Conservation (phyloP, 2,113 vertebrate species). For the Oreochromis aureus region DNA sequence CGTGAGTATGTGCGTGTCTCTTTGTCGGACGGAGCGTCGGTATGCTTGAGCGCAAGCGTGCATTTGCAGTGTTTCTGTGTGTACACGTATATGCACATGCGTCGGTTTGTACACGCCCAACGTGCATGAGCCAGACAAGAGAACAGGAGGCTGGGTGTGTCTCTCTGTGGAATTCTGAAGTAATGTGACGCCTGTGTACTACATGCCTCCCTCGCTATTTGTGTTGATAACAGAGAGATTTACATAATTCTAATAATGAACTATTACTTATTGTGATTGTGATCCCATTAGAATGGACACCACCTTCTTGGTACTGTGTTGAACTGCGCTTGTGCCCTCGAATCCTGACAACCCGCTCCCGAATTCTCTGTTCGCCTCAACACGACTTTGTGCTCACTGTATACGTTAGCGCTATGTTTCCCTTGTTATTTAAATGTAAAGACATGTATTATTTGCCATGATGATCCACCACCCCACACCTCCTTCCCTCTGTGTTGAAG, state of each 20-base stretch:
- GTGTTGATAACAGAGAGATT: constrained; percentile 64
- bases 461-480: not conserved
- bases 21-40: not conserved
- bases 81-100: constrained; percentile 44
- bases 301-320: constrained; percentile 60
- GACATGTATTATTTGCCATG: constrained; percentile 26
- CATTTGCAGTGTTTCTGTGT: constrained; percentile 26
- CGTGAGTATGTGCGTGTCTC: not conserved
- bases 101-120: constrained; percentile 23
- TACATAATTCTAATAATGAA: constrained; percentile 56
- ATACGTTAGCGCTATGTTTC: constrained; percentile 41
- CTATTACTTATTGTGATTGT: constrained; percentile 68
- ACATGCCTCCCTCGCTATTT: constrained; percentile 49
- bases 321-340: constrained; percentile 48
- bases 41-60: not conserved
- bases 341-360: not conserved
- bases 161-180: constrained; percentile 34
- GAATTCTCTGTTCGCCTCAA: not conserved
- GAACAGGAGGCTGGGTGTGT: constrained; percentile 6
- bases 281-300: constrained; percentile 61
- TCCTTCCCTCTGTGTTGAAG: constrained; percentile 4
- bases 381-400: constrained; percentile 48
- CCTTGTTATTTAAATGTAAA: constrained; percentile 42
- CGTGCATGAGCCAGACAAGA: constrained; percentile 41
- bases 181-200: constrained; percentile 54